Base-by-base conservation (phyloP, 2,888 invertebrate genomes). In the Gortyna flavago region DNA sequence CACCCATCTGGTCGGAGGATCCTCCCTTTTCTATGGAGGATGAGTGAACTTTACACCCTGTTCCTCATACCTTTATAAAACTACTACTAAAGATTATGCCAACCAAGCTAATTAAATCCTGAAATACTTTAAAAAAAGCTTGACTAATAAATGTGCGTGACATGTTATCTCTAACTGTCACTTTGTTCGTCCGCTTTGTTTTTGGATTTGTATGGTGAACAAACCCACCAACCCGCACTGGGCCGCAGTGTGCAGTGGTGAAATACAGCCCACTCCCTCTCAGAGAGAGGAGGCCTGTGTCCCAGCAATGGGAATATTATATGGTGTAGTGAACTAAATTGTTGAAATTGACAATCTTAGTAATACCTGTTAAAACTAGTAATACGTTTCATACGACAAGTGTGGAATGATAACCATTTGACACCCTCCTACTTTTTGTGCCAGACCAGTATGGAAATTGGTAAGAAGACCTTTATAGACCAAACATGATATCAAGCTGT, bases 391-490 rank as follows among this genome's bases (percentile, higher is more conserved):
- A 57, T 66, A 72, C 38, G 21, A 80, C 54, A 75, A 69, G 70
- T 67, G 80, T 61, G n/a, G 41, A 74, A 74, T 74, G 80, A 82
- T 82, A 84, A 84, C 48, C 29, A 82, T 62, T 72, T 83, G 72
- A 54, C 51, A 81, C 64, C 59, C 18, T 66, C 32, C n/a, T 48
- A 44, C 59, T 75, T 85, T 75, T 83, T 67, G 59, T 48, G 4
- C 1, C 18, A 44, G 48, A 67, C 82, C n/a, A 54, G 44, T 85
- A 82, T 85, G 85, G 72, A 77, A 70, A 85, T 75, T 32, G 5
- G 59, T 38, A 54, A 48, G 29, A 16, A 51, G 41, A 75, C 59
- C 66, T 85, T 62, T 77, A 32, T 70, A 32, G 51, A 51, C 16
- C 18, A n/a, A 57, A 59, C 67, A 48, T 61, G 44, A 57, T 62